Percentiles rank a stretch among this genome's conserved stretches.
These are phyloP conservation scores for Synanthedon andrenaeformis DNA, from an alignment of 2,888 invertebrate species.

Conservation along the genomic window DNA sequence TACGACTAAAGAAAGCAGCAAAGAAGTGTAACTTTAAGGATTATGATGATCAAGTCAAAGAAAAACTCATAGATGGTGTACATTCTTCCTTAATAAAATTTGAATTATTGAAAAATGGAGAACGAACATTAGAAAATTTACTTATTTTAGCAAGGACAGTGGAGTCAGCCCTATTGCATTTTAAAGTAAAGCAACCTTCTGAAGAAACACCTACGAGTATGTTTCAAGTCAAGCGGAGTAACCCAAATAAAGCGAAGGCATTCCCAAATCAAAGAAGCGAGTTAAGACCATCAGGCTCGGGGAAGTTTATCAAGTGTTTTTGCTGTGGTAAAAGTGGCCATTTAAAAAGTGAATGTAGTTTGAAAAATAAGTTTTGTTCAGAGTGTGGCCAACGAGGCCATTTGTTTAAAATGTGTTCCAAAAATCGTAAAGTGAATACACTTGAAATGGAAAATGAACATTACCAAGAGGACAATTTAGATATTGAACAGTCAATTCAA, in stretches of 20 bases:
- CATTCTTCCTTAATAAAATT: conserved; percentile 4
- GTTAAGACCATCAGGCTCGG: no score
- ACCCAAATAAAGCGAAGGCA: no score
- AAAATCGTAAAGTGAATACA: neutral
- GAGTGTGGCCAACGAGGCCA: conserved; percentile 6
- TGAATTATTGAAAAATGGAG: conserved; percentile 3
- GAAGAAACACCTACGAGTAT: neutral
- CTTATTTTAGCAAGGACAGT: neutral
- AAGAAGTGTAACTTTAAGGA: conserved; percentile 8
- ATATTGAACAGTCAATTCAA: no score
- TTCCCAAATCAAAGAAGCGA: no score
- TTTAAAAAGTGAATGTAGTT: conserved; percentile 1
- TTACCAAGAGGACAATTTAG: no score
- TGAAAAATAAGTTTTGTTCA: conserved; percentile 4
- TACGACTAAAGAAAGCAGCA: conserved; percentile 4
- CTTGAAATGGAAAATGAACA: no score
- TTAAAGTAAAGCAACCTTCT: neutral
- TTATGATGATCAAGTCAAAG: conserved; percentile 9
- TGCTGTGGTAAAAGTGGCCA: conserved; percentile 4
- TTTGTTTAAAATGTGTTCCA: conserved; percentile 3
- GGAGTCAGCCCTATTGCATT: neutral
- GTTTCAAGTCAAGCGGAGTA: no score
- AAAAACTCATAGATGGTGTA: conserved; percentile 9
- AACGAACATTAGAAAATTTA: neutral
- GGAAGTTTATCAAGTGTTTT: neutral